Base-by-base conservation (phyloP, 2,797 vertebrate genomes). In the Premnoplex brunnescens region DNA sequence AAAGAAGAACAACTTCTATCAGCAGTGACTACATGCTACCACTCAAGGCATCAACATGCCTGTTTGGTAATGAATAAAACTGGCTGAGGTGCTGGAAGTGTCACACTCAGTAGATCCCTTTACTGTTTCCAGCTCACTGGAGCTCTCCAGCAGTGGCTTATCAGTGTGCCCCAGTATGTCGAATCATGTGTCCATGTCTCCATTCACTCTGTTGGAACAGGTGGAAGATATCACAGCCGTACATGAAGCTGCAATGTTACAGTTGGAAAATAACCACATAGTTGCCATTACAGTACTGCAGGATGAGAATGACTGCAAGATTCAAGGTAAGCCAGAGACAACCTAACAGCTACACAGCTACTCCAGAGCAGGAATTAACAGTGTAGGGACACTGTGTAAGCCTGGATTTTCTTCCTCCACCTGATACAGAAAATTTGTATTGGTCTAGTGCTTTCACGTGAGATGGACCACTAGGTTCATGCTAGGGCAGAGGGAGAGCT, bases 211-310 rank as follows among this genome's bases (percentile, higher is more conserved):
- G 0, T 81, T 91, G 60, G 32, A 74, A 89, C 97, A 99, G 99
- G 98, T 99, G 73, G 99, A 99, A 94, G 98, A 99, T 78, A 98
- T 99, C 97, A 98, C 96, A n/a, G 97, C 98, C 78, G 98, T 91
- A 81, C 99, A 99, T 4, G 98, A 99, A 93, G 94, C 97, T 8
- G 97, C 98, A 6, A 85, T 99, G 93, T 96, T 98, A 58, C 99
- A 99, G 93, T 79, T 99, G 98, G 99, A 99, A 97, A 98, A 97
- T 2, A 96, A 95, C 89, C 99, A 99, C 94, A 94, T 96, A 2
- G 96, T 98, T 22, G 97, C 98, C 15, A 91, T 99, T 63, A 96
- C 97, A 5, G 98, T 98, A 34, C 98, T 99, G 91, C 98, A 98
- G 95, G 98, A 99, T 77, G 98, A 99, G 91, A 99, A 99, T 0